Conservation (phyloP, 2,113 vertebrate species). For the Sterna hirundo region DNA sequence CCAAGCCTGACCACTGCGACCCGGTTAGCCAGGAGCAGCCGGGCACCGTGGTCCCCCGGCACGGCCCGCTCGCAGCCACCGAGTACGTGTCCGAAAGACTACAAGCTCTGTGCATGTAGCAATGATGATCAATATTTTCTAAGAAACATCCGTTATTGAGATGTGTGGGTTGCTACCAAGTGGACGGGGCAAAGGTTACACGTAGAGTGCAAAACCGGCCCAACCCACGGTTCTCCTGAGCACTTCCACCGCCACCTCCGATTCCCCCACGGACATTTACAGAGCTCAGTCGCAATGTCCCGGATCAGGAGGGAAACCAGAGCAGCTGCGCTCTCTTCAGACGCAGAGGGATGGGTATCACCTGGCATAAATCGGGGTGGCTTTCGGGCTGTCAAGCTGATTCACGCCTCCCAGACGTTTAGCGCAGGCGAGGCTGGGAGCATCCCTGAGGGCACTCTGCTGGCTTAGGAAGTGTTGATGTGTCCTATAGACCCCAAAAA, state of each 20-base stretch:
- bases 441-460: background rate
- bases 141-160: background rate
- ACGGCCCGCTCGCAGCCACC: background rate
- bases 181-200: background rate
- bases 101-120: background rate
- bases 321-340: background rate
- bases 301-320: background rate
- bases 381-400: background rate
- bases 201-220: background rate
- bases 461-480: background rate
- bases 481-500: background rate
- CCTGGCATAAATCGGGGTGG: background rate
- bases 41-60: background rate
- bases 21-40: accelerated
- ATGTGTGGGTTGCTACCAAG: background rate
- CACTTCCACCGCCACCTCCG: background rate
- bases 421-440: accelerated
- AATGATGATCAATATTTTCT: background rate
- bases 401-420: background rate
- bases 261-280: background rate
- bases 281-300: background rate
- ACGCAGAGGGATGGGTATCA: background rate
- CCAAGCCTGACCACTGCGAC: background rate
- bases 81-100: background rate
- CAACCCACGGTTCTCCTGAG: background rate